Evolutionary conservation across 2,113 vertebrate genomes (phyloP).

Genomic region (Limanda limanda): DNA sequence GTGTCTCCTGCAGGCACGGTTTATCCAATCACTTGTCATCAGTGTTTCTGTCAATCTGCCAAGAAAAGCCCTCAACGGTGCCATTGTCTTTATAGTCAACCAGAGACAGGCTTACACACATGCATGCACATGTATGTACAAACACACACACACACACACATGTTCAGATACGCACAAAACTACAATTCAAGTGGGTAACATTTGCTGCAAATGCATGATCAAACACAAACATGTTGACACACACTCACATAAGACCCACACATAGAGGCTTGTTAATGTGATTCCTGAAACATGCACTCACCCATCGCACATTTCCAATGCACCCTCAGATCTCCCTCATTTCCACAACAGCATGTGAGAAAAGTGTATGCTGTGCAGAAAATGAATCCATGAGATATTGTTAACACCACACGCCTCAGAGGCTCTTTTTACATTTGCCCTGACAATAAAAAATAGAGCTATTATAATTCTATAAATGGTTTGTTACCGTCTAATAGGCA

Average conservation of each 20-base stretch:
- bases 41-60: conserved; percentile 74
- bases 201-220: conserved; percentile 30
- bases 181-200: background rate
- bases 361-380: background rate
- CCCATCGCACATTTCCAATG: background rate
- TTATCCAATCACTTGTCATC: conserved; percentile 77
- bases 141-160: conserved; percentile 14
- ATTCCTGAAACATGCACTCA: background rate
- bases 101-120: conserved; percentile 32
- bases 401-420: background rate
- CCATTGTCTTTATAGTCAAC: conserved; percentile 61
- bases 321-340: background rate
- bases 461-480: conserved; percentile 7
- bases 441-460: conserved; percentile 14
- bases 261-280: background rate
- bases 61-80: conserved; percentile 58
- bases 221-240: conserved; percentile 9
- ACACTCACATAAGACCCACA: background rate
- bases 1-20: conserved; percentile 62
- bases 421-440: background rate
- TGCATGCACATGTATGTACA: background rate
- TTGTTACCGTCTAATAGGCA: conserved; percentile 5
- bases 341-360: background rate
- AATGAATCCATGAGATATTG: background rate
- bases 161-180: background rate